phyloP scores from a whole-genome alignment of 2,113 vertebrate genomes.

The Nymphicus hollandicus region DNA sequence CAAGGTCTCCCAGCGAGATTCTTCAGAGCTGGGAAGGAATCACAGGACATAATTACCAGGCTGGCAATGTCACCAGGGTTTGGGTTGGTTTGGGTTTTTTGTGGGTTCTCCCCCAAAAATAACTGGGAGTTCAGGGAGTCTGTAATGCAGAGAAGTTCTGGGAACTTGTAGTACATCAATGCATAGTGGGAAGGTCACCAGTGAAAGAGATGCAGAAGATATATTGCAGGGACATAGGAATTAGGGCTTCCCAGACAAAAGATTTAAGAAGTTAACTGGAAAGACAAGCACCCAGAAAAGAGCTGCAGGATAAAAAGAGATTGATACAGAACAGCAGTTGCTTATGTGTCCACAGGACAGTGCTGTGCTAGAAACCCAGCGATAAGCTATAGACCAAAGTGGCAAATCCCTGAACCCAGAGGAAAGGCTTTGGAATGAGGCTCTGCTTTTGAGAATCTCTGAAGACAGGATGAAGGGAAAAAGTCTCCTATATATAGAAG shows the following conservation, averaged over 20 bases:
- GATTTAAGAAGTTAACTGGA: neutral
- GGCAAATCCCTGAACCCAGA: neutral
- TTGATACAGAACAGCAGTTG: neutral
- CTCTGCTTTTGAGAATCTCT: neutral
- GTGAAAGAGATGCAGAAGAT: neutral
- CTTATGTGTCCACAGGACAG: neutral
- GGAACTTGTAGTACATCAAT: neutral
- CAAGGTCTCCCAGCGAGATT: too few species aligned
- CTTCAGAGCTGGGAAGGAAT: neutral
- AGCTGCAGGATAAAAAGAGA: neutral
- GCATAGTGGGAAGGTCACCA: neutral
- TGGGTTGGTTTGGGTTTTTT: neutral
- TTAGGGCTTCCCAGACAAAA: neutral
- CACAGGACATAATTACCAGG: neutral
- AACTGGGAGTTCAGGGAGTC: neutral
- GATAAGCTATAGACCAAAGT: neutral
- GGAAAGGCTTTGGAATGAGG: neutral
- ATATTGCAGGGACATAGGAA: neutral
- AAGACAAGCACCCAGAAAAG: neutral
- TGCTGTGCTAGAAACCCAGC: neutral
- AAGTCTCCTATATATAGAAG: neutral
- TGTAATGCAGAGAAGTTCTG: neutral
- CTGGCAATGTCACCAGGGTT: neutral
- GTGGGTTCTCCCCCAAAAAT: too few species aligned
- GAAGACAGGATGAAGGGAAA: neutral